These are phyloP conservation scores for Xestia xanthographa DNA, from an alignment of 2,888 invertebrate species.

Conservation along the genomic window DNA sequence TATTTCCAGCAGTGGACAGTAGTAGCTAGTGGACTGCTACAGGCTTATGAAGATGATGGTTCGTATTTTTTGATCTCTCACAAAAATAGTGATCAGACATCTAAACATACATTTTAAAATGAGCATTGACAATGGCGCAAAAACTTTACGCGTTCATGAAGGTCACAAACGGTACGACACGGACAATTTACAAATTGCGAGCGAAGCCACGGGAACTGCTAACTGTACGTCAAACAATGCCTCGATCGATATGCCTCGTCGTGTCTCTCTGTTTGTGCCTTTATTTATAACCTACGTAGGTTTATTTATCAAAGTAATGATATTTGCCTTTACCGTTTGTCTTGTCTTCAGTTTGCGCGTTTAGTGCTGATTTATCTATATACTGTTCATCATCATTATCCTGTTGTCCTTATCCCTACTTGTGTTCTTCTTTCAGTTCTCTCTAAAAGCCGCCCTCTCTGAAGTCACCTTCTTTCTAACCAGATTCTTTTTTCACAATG, in stretches of 20 bases:
- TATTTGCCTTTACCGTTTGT: constrained; percentile 24
- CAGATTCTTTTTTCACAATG: background rate
- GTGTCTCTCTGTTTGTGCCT: constrained; percentile 46
- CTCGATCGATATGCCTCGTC: constrained; percentile 51
- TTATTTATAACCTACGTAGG: constrained; percentile 48
- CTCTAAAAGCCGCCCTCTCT: background rate
- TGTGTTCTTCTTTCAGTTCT: background rate
- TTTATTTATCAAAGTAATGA: constrained; percentile 6
- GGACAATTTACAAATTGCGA: constrained; percentile 61
- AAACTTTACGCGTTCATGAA: constrained; percentile 57
- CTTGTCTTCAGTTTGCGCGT: background rate
- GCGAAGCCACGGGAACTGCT: constrained; percentile 41
- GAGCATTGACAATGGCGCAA: constrained; percentile 45
- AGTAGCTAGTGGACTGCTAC: too few species aligned
- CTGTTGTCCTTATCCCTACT: too few species aligned
- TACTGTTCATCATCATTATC: background rate
- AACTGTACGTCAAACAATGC: constrained; percentile 58
- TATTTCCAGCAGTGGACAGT: too few species aligned
- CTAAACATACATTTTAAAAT: constrained; percentile 45
- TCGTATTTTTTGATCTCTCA: background rate
- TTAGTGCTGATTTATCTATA: background rate
- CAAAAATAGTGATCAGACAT: constrained; percentile 9
- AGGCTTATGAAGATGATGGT: too few species aligned
- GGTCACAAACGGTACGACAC: constrained; percentile 54
- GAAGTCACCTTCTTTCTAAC: background rate